Percentiles rank a stretch among this genome's conserved stretches.
Conservation (phyloP, 2,888 invertebrate genomes). For the Archips crataeganus region DNA sequence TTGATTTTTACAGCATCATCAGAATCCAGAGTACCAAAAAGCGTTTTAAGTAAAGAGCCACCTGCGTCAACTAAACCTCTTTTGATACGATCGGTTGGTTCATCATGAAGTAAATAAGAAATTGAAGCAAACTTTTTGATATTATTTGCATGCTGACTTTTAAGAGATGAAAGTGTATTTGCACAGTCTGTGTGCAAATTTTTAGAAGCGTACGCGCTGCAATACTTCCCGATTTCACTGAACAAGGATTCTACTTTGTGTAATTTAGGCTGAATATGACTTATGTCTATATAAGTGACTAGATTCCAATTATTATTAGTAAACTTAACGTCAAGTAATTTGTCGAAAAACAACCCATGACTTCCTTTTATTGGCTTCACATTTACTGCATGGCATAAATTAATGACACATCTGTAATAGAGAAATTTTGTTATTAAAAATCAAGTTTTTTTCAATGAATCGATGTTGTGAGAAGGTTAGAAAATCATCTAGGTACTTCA, state of each 20-base stretch:
- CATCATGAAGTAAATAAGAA: background rate
- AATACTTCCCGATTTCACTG: conserved; percentile 1
- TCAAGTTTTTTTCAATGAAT: no score
- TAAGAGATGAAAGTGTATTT: conserved; percentile 1
- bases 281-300: conserved; percentile 4
- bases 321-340: conserved; percentile 1
- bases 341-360: background rate
- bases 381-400: background rate
- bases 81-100: background rate
- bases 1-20: background rate
- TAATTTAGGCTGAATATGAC: conserved; percentile 3
- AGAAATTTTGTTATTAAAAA: background rate
- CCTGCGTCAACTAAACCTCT: background rate
- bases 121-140: background rate
- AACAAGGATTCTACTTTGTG: conserved; percentile 5
- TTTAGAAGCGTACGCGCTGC: background rate
- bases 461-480: no score
- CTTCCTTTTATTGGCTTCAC: background rate
- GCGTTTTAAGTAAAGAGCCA: background rate
- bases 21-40: background rate
- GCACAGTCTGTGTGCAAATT: background rate
- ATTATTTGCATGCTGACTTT: conserved; percentile 8
- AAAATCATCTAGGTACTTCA: no score
- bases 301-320: conserved; percentile 4
- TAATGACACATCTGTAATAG: background rate